Conservation (phyloP, 2,888 invertebrate genomes). For the Phyllotreta cruciferae region DNA sequence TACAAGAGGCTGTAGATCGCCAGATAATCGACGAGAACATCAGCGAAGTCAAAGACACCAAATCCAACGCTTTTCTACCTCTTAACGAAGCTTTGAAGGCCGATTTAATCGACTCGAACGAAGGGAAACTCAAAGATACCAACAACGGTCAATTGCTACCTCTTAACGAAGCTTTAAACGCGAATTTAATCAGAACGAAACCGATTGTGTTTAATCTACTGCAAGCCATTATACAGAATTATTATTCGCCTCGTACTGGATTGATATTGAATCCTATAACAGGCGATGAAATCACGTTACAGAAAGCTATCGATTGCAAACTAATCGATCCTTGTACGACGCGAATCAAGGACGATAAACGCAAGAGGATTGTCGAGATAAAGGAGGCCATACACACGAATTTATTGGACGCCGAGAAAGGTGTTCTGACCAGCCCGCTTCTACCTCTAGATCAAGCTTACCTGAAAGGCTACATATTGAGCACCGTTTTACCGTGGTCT, state of each 20-base stretch:
- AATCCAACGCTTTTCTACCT: constrained; percentile 73
- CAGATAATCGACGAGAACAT: constrained; percentile 83
- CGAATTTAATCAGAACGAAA: constrained; percentile 74
- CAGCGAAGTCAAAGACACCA: constrained; percentile 80
- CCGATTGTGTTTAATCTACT: constrained; percentile 74
- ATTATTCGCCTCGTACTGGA: constrained; percentile 77
- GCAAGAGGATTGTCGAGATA: constrained; percentile 71
- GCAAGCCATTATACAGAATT: constrained; percentile 78
- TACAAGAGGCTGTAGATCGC: constrained; percentile 79
- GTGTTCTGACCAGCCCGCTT: constrained; percentile 72
- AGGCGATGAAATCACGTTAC: constrained; percentile 75
- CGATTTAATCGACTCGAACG: constrained; percentile 72
- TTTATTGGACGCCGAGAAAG: constrained; percentile 74
- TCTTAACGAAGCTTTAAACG: constrained; percentile 73
- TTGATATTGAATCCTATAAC: constrained; percentile 79
- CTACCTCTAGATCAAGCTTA: constrained; percentile 80
- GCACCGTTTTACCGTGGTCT: constrained; percentile 80
- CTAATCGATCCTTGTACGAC: constrained; percentile 76
- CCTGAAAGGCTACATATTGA: constrained; percentile 81
- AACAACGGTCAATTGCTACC: constrained; percentile 74
- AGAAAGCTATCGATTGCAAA: constrained; percentile 75
- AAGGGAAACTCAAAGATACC: constrained; percentile 76
- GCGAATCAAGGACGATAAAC: constrained; percentile 76
- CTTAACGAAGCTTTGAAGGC: constrained; percentile 76
- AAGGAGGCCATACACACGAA: constrained; percentile 74